Evolutionary conservation across 2,888 invertebrate species (phyloP).

Genomic region (Caenorhabditis uteleia): DNA sequence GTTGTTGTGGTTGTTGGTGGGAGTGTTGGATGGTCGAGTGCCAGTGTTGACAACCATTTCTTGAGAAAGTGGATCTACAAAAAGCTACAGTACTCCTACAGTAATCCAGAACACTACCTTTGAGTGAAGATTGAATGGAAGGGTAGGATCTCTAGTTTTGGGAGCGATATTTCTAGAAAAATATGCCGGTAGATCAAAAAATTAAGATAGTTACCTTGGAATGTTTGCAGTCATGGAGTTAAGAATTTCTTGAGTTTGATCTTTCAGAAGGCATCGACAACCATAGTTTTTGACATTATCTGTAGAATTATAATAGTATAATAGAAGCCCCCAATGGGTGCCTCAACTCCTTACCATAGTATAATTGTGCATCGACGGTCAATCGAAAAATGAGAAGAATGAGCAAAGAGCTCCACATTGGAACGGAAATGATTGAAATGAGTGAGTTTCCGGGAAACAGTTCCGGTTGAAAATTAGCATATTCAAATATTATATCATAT

Average conservation of each 20-base stretch:
- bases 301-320: neutral
- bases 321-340: too few species aligned
- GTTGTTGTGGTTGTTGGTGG: constrained; percentile 16
- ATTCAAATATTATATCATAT: too few species aligned
- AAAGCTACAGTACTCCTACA: too few species aligned
- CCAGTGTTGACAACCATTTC: constrained; percentile 23
- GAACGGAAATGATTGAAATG: too few species aligned
- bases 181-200: neutral
- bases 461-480: too few species aligned
- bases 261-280: constrained; percentile 30
- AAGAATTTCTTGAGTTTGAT: constrained; percentile 13
- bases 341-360: too few species aligned
- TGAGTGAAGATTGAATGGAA: constrained; percentile 15
- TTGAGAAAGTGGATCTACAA: constrained; percentile 25
- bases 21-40: constrained; percentile 7
- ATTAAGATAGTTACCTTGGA: constrained; percentile 1
- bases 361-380: too few species aligned
- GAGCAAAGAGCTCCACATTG: too few species aligned
- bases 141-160: too few species aligned
- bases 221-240: constrained; percentile 10
- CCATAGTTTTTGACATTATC: constrained; percentile 25
- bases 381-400: too few species aligned
- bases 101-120: constrained; percentile 14
- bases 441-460: neutral
- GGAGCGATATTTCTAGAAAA: constrained; percentile 3